phyloP scores from a whole-genome alignment of 2,888 invertebrate species.

The Leptopilina syphax region DNA sequence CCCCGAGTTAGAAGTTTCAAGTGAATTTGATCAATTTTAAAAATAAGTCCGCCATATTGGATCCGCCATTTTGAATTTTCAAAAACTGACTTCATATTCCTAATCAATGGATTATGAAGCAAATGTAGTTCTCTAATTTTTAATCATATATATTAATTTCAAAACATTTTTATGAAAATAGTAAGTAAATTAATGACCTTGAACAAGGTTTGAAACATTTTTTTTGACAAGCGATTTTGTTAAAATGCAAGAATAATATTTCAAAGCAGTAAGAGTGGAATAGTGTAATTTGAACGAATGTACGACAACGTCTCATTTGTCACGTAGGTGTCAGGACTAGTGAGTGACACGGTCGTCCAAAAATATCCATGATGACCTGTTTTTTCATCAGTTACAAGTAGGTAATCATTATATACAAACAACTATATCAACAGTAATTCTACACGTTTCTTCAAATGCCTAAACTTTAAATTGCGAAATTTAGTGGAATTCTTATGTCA shows the following conservation, averaged over 20 bases:
- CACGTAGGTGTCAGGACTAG: constrained; percentile 64
- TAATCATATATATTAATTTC: too few relatives aligned
- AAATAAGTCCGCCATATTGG: too few relatives aligned
- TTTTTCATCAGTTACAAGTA: constrained; percentile 53
- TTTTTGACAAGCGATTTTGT: not conserved
- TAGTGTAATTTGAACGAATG: constrained; percentile 74
- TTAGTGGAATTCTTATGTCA: too few relatives aligned
- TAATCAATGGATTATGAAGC: too few relatives aligned
- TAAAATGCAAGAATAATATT: constrained; percentile 69
- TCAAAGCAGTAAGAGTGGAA: constrained; percentile 69
- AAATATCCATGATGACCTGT: constrained; percentile 63
- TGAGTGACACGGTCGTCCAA: constrained; percentile 60
- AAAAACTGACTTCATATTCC: too few relatives aligned
- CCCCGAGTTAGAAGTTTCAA: too few relatives aligned
- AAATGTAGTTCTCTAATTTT: too few relatives aligned
- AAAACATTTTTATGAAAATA: too few relatives aligned
- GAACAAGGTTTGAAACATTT: not conserved
- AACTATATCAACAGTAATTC: not conserved
- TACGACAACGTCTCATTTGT: constrained; percentile 76
- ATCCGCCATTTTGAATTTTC: too few relatives aligned
- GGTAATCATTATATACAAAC: not conserved
- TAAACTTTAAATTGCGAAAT: not conserved
- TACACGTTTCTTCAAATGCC: not conserved
- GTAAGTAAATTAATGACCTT: too few relatives aligned
- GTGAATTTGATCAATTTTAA: too few relatives aligned